These are phyloP conservation scores for Tetrax tetrax DNA, from an alignment of 2,113 vertebrate genomes.

Conservation along the genomic window DNA sequence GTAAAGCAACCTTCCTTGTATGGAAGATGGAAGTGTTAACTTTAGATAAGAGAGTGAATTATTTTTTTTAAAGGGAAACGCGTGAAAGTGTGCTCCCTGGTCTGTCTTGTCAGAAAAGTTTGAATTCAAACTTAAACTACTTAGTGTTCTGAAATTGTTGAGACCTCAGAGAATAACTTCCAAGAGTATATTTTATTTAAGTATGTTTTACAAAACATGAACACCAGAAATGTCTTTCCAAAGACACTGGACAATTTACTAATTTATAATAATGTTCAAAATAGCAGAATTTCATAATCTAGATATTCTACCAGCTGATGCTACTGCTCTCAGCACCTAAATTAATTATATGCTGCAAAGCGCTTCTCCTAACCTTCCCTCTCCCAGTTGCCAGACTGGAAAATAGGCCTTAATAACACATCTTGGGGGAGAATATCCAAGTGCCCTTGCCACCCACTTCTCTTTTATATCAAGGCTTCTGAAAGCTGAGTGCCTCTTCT, in stretches of 20 bases:
- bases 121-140: background rate
- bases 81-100: fast-evolving
- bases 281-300: background rate
- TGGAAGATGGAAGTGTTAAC: background rate
- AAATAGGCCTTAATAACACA: constrained; percentile 7
- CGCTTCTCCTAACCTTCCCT: background rate
- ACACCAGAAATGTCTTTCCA: background rate
- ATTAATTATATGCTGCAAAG: background rate
- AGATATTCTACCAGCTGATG: constrained; percentile 1
- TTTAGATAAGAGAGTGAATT: background rate
- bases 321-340: background rate
- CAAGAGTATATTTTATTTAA: background rate
- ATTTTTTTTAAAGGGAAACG: background rate
- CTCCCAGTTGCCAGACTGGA: background rate
- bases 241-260: background rate
- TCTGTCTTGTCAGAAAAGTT: background rate
- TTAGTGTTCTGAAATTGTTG: background rate
- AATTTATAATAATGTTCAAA: background rate
- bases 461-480: background rate
- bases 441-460: background rate
- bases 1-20: background rate
- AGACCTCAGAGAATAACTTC: background rate
- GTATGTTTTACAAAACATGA: background rate
- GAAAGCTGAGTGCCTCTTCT: background rate
- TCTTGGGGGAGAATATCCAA: constrained; percentile 1